Base-by-base conservation (phyloP, 2,888 invertebrate species). In the Tetrapedia diversipes region DNA sequence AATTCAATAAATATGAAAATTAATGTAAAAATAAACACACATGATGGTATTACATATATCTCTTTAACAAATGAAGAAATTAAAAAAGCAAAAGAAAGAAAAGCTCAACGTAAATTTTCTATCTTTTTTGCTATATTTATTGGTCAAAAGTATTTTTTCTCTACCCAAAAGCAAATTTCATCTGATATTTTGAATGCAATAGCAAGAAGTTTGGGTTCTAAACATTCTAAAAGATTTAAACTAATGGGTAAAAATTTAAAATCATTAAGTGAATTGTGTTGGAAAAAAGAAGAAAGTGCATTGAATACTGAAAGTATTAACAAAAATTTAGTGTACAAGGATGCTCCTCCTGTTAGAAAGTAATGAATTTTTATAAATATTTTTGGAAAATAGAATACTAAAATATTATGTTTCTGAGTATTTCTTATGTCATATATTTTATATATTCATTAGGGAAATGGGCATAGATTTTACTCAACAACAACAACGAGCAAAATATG, bases 381-480 rank as follows among this genome's bases (percentile, higher is more conserved):
- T 57, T 41, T 16, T 39, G 63, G 41, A 14, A 0, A 64, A 14
- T 34, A 6, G 34, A 24, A 60, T 8, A 34, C 22, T 51, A 6
- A 27, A 14, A 2, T 22, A 24, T 11, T 7, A 22, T 7, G 2
- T 7, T n/a, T 19, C 3, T 19, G 16, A 0, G 0, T 7, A 27
- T 0, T 1, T 32, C 4, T 39, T 11, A 47, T 43, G 32, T n/a
- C 39, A 2, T 53, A 0, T 29, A 2, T 39, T 47, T 1, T 59
- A 29, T 27, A 27, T 47, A 63, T 43, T 34, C 11, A 67, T 45
- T 57, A 79, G 72, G n/a, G 11, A 51, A 51, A 79, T 82, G 4
- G 91, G 91, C 10, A 82, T 87, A 56, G 86, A 91, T 77, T 91
- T 87, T 66, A 87, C 88, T 11, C 88, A 89, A 47, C 74, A 78